These are phyloP conservation scores for Frankliniella fusca DNA, from an alignment of 2,888 invertebrate genomes.

Conservation along the genomic window DNA sequence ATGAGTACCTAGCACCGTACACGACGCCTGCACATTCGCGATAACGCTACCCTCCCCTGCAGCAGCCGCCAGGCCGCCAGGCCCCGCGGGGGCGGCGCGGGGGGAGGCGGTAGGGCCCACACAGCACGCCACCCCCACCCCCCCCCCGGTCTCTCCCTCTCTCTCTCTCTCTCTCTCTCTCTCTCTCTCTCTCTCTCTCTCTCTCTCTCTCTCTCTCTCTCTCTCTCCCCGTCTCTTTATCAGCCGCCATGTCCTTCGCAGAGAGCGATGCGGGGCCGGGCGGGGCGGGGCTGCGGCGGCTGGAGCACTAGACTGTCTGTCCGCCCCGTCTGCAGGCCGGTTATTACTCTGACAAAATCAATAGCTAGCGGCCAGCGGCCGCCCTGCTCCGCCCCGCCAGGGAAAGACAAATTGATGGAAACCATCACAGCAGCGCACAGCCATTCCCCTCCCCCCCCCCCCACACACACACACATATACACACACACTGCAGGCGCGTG, in stretches of 20 bases:
- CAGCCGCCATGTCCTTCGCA: constrained; percentile 13
- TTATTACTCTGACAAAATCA: neutral
- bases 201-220: too few species aligned
- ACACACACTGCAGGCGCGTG: neutral
- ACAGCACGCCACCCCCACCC: too few species aligned
- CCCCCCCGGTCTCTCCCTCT: neutral
- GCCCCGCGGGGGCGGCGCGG: too few species aligned
- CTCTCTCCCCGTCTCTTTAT: too few species aligned
- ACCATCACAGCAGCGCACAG: neutral
- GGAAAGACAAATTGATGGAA: neutral
- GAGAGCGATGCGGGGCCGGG: neutral
- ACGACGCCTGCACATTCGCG: neutral
- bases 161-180: too few species aligned
- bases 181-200: too few species aligned
- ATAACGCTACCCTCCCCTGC: neutral
- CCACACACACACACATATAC: neutral
- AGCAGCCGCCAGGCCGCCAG: neutral
- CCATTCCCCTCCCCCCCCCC: neutral
- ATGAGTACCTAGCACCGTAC: constrained; percentile 12
- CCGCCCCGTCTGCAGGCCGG: neutral
- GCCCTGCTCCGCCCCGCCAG: neutral
- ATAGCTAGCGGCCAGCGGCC: neutral
- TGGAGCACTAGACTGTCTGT: neutral
- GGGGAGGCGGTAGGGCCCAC: too few species aligned
- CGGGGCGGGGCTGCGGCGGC: too few species aligned